Percentiles rank a stretch among this genome's conserved stretches.
Evolutionary conservation across 2,888 invertebrate species (phyloP).

Genomic region (Myathropa florea): DNA sequence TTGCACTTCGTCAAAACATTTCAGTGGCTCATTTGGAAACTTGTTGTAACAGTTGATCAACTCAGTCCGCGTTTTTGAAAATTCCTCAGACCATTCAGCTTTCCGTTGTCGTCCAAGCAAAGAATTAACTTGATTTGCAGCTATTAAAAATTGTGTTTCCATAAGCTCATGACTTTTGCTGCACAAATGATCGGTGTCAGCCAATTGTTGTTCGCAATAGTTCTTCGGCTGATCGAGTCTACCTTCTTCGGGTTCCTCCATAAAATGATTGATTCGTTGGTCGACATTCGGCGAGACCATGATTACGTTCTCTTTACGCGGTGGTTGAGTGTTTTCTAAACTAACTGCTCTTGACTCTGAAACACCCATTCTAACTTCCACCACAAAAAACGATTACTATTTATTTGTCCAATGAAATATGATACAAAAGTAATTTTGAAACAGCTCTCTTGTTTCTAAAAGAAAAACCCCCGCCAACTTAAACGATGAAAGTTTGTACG

Average conservation of each 20-base stretch:
- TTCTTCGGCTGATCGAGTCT: neutral
- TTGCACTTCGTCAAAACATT: constrained; percentile 16
- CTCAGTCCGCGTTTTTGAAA: neutral
- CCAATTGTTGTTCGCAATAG: neutral
- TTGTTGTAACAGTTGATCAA: constrained; percentile 32
- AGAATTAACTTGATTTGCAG: constrained; percentile 4
- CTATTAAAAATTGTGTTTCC: constrained; percentile 24
- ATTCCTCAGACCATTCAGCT: neutral
- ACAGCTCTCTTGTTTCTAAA: neutral
- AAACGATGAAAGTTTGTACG: neutral
- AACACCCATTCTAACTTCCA: constrained; percentile 26
- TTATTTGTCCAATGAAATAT: neutral
- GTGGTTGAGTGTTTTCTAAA: constrained; percentile 34
- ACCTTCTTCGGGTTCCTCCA: neutral
- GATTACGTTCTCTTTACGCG: constrained; percentile 11
- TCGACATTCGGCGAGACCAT: constrained; percentile 15
- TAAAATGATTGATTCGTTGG: constrained; percentile 13
- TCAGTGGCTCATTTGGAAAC: constrained; percentile 26
- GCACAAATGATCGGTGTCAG: constrained; percentile 26
- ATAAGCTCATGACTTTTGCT: constrained; percentile 22
- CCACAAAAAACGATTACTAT: neutral
- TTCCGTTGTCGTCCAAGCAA: neutral
- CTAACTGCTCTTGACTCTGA: constrained; percentile 14
- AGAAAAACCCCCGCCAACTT: neutral
- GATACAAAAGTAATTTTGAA: neutral